Evolutionary conservation across 37 sponge, comb jelly and placozoan species (phyloP).

Genomic region (Trichoplax adhaerens): DNA sequence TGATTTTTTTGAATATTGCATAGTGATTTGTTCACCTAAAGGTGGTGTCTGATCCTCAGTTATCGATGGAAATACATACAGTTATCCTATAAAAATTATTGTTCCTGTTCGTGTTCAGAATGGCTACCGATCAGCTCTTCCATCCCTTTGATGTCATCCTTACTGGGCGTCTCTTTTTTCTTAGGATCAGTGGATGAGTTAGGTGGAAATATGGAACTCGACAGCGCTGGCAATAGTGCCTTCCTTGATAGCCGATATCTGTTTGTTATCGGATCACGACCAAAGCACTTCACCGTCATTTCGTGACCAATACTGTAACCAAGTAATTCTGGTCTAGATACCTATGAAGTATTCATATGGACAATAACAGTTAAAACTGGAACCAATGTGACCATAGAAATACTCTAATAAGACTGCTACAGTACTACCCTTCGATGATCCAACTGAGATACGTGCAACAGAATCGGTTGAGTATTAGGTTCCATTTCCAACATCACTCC

Average conservation of each 20-base stretch:
- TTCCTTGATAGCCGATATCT: slow-evolving; percentile 37
- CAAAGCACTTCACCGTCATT: slow-evolving; percentile 58
- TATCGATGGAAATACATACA: too few species aligned
- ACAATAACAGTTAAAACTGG: background rate
- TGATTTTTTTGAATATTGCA: too few species aligned
- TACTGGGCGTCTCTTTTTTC: too few species aligned
- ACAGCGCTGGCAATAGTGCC: slow-evolving; percentile 15
- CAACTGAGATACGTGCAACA: slow-evolving; percentile 45
- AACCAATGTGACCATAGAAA: background rate
- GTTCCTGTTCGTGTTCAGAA: too few species aligned
- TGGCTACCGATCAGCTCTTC: too few species aligned
- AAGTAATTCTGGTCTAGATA: slow-evolving; percentile 17
- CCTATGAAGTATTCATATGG: slow-evolving; percentile 5
- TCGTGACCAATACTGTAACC: slow-evolving; percentile 31
- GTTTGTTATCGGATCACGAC: slow-evolving; percentile 32
- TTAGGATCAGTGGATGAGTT: too few species aligned
- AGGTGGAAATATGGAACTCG: background rate
- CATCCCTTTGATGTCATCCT: too few species aligned
- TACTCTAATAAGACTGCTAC: background rate
- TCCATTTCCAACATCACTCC: slow-evolving; percentile 50
- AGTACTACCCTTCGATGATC: slow-evolving; percentile 29
- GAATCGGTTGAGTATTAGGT: slow-evolving; percentile 4
- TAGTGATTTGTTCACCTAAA: too few species aligned
- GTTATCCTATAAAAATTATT: too few species aligned
- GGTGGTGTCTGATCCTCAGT: too few species aligned